Conservation (phyloP, 2,113 vertebrate species). For the Phocoena phocoena region DNA sequence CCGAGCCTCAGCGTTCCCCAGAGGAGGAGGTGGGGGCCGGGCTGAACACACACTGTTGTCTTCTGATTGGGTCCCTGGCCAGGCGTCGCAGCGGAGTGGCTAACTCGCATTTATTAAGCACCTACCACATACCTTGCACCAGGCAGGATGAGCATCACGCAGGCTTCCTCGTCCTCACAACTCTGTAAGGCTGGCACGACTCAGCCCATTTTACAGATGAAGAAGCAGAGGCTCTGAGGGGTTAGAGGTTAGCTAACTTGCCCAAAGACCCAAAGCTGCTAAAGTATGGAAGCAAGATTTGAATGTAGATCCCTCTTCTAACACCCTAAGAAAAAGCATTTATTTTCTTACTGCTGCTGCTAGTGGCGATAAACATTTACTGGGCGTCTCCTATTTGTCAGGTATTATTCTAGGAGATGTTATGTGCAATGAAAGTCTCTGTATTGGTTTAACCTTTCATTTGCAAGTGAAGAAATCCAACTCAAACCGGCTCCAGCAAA, state of each 20-base stretch:
- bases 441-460: not conserved
- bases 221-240: not conserved
- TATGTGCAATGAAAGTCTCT: not conserved
- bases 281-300: not conserved
- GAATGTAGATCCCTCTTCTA: not conserved
- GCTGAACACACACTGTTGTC: accelerated
- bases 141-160: not conserved
- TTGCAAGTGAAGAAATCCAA: not conserved
- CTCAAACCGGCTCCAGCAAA: not conserved
- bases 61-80: not conserved
- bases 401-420: not conserved
- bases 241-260: not conserved
- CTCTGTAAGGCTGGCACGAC: not conserved
- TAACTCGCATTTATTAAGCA: not conserved
- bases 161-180: not conserved
- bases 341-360: not conserved
- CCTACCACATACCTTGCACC: not conserved
- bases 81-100: not conserved
- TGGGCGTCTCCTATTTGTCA: not conserved
- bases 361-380: not conserved
- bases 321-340: not conserved
- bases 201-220: not conserved
- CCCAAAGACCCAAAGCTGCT: not conserved
- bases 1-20: accelerated
- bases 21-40: not conserved